These are phyloP conservation scores for Eucera pruinosa DNA, from an alignment of 2,888 invertebrate genomes.

Conservation along the genomic window DNA sequence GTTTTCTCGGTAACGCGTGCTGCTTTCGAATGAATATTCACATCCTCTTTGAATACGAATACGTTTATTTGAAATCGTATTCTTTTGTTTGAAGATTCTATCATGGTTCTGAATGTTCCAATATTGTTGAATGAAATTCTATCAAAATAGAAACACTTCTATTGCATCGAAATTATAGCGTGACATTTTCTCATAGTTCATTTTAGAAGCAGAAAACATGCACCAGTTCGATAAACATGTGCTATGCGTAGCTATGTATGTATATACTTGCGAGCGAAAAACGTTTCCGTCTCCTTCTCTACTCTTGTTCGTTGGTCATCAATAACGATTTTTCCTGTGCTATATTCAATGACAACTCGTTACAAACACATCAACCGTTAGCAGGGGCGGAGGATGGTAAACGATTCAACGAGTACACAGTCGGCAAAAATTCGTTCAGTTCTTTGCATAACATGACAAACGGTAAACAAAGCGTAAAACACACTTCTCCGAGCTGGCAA, in stretches of 20 bases:
- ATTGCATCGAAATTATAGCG: too few relatives aligned
- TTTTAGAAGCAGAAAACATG: too few relatives aligned
- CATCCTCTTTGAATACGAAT: background rate
- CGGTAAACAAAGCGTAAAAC: slow-evolving; percentile 81
- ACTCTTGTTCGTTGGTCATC: slow-evolving; percentile 34
- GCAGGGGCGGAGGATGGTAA: slow-evolving; percentile 21
- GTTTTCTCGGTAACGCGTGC: slow-evolving; percentile 10
- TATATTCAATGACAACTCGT: slow-evolving; percentile 32
- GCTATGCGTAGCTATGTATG: slow-evolving; percentile 16
- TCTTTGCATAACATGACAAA: slow-evolving; percentile 78
- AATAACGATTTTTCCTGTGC: slow-evolving; percentile 41
- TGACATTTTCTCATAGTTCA: too few relatives aligned
- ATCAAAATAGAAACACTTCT: background rate
- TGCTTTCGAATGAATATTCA: slow-evolving; percentile 22
- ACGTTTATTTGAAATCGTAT: background rate
- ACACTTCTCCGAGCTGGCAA: slow-evolving; percentile 75
- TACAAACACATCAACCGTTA: slow-evolving; percentile 23
- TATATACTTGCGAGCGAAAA: slow-evolving; percentile 5
- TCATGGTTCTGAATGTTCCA: too few relatives aligned
- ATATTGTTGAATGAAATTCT: too few relatives aligned
- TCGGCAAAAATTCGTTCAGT: slow-evolving; percentile 68
- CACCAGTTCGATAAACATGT: background rate
- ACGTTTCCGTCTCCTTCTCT: background rate
- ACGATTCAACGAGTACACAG: slow-evolving; percentile 55
- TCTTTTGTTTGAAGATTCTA: background rate